phyloP scores from a whole-genome alignment of 2,113 vertebrate species.

The Sturnira hondurensis region DNA sequence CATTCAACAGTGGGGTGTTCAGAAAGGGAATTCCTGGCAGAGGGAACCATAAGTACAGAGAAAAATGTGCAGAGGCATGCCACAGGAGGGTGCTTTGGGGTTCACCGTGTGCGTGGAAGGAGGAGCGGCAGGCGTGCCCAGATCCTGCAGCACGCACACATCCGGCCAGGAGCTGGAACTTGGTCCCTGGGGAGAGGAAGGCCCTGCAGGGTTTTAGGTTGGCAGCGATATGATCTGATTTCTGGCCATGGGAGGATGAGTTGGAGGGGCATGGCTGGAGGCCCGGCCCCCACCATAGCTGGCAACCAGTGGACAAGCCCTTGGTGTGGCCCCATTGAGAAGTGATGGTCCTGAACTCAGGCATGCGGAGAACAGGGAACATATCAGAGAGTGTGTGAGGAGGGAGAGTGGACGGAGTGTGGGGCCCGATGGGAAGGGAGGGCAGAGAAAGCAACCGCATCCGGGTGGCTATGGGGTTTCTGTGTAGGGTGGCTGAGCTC shows the following conservation, averaged over 20 bases:
- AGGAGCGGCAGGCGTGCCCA: not conserved
- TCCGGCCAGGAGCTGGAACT: not conserved
- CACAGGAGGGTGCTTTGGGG: not conserved
- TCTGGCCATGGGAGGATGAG: not conserved
- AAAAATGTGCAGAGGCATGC: not conserved
- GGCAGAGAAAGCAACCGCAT: not conserved
- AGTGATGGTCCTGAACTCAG: not conserved
- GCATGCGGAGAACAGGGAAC: not conserved
- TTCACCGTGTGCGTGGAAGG: not conserved
- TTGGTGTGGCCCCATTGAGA: not conserved
- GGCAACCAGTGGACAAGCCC: not conserved
- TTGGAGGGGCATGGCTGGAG: not conserved
- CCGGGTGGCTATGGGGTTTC: not conserved
- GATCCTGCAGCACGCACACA: rapidly evolving
- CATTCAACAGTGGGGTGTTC: not conserved
- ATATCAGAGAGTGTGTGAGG: not conserved
- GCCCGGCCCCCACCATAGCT: too few species aligned
- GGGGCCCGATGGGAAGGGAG: not conserved
- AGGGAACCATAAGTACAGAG: not conserved
- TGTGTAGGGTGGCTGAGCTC: not conserved
- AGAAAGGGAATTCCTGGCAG: not conserved
- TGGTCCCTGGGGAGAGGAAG: not conserved
- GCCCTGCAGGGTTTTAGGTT: not conserved
- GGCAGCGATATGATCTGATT: not conserved
- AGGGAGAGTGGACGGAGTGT: not conserved